A percentile compares a stretch with the other conserved stretches of the same genome.
Conservation (phyloP, 2,888 invertebrate genomes). For the Cecidostiba fungosa region DNA sequence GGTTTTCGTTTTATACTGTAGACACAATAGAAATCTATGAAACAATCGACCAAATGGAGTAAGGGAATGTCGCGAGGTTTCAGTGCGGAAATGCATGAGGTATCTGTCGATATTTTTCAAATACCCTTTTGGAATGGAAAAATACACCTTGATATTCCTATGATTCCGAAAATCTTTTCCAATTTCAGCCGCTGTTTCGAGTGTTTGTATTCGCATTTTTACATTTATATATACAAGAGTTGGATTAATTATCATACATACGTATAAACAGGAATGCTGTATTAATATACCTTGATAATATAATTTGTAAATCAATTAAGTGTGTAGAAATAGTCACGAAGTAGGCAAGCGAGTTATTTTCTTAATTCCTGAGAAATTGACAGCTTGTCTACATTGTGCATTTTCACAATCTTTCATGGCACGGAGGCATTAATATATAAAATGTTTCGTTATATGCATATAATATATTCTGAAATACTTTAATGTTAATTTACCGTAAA, state of each 20-base stretch:
- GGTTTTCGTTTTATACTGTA: background rate
- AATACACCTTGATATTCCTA: background rate
- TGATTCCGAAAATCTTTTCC: background rate
- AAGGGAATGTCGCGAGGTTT: background rate
- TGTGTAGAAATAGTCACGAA: conserved; percentile 34
- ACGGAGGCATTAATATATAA: background rate
- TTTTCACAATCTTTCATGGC: conserved; percentile 36
- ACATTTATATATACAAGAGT: background rate
- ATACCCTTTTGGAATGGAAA: background rate
- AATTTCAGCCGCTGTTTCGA: background rate
- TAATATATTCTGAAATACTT: conserved; percentile 33
- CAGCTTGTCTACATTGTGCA: conserved; percentile 34
- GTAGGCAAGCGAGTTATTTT: conserved; percentile 40
- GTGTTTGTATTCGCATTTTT: no score
- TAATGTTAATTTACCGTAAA: background rate
- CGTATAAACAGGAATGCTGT: conserved; percentile 21
- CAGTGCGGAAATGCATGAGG: no score
- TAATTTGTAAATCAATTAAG: conserved; percentile 52
- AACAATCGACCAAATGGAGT: background rate
- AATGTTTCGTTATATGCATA: conserved; percentile 24
- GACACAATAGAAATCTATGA: background rate
- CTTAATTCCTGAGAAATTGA: conserved; percentile 45
- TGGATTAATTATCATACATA: background rate
- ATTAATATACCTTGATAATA: conserved; percentile 46
- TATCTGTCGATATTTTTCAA: no score